These are phyloP conservation scores for Tympanoctomys barrerae DNA, from an alignment of 2,797 vertebrate species.

Conservation along the genomic window DNA sequence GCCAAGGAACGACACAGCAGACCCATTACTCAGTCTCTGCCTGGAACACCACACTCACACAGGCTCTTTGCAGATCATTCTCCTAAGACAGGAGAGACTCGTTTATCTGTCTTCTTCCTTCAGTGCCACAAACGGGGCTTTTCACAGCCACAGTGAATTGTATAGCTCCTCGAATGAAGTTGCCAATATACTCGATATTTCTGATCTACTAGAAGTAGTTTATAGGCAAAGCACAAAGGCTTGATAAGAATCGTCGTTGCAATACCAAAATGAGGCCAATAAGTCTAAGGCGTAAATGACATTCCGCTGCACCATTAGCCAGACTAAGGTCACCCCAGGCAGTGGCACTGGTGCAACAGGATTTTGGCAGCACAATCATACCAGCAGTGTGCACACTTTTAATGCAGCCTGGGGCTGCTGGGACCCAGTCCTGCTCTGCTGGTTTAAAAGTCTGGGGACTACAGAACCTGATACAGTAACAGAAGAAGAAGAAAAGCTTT, in stretches of 20 bases:
- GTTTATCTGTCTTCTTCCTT: neutral
- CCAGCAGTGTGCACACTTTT: too few relatives aligned
- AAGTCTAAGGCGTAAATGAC: neutral
- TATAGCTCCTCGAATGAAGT: neutral
- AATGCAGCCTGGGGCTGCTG: neutral
- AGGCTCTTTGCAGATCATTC: neutral
- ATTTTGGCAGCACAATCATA: neutral
- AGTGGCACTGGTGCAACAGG: accelerated
- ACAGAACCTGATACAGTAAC: neutral
- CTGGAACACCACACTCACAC: neutral
- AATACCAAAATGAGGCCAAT: neutral
- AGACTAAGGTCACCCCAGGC: accelerated
- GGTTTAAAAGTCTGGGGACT: neutral
- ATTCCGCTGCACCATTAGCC: accelerated
- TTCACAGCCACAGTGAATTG: neutral
- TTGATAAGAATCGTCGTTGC: neutral
- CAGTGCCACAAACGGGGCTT: neutral
- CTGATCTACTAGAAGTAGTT: neutral
- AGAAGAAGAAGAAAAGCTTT: neutral
- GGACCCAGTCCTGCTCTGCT: neutral
- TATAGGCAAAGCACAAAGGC: neutral
- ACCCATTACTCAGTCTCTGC: neutral
- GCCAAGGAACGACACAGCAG: neutral
- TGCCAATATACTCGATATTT: neutral
- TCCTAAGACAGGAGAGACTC: neutral